These are phyloP conservation scores for Hoplostethus atlanticus DNA, from an alignment of 2,797 vertebrate species.

Conservation along the genomic window DNA sequence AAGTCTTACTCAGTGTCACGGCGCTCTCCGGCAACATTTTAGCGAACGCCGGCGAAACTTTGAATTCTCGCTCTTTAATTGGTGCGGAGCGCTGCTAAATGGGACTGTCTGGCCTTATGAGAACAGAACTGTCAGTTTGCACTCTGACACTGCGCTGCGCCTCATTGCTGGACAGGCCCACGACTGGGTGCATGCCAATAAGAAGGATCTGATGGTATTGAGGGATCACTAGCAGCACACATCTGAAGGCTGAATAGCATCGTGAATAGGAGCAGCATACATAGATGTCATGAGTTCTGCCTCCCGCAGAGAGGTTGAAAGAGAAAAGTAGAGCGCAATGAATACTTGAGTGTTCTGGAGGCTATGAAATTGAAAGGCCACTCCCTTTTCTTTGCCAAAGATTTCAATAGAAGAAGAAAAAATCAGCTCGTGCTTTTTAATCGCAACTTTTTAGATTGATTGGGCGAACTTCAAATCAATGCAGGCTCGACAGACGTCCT, in stretches of 20 bases:
- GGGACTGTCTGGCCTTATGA: conserved; percentile 18
- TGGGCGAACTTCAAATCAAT: conserved; percentile 76
- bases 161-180: conserved; percentile 61
- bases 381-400: conserved; percentile 79
- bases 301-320: conserved; percentile 91
- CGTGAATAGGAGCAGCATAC: conserved; percentile 89
- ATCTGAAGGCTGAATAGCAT: conserved; percentile 89
- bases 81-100: conserved; percentile 30
- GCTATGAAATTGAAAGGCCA: conserved; percentile 90
- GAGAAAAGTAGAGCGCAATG: conserved; percentile 85
- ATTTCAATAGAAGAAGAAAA: conserved; percentile 79
- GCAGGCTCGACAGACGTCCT: conserved; percentile 68
- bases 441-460: conserved; percentile 81
- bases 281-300: conserved; percentile 89
- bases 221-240: conserved; percentile 87
- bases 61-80: conserved; percentile 11
- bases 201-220: conserved; percentile 87
- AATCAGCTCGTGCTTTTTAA: conserved; percentile 75
- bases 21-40: conserved; percentile 14
- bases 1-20: not conserved
- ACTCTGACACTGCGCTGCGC: conserved; percentile 26
- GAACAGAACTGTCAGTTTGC: conserved; percentile 49
- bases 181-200: conserved; percentile 80
- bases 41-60: conserved; percentile 13
- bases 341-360: conserved; percentile 90